phyloP scores from a whole-genome alignment of 2,797 vertebrate genomes.

The Staurois parvus region DNA sequence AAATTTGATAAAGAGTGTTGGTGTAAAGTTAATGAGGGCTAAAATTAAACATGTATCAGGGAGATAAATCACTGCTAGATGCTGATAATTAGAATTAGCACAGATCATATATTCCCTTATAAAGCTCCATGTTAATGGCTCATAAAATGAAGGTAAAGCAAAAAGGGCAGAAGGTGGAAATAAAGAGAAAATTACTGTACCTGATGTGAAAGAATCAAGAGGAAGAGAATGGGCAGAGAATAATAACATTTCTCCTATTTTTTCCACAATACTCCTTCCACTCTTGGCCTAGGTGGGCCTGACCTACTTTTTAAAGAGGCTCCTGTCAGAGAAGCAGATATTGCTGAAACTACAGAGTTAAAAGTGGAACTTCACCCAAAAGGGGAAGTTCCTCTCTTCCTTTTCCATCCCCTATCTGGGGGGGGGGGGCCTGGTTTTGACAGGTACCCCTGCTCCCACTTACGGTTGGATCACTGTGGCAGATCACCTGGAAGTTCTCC shows the following conservation, averaged over 20 bases:
- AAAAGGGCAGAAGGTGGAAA: conserved; percentile 18
- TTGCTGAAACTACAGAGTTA: too few relatives aligned
- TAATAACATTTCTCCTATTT: not conserved
- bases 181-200: conserved; percentile 13
- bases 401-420: too few relatives aligned
- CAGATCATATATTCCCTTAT: conserved; percentile 56
- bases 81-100: conserved; percentile 45
- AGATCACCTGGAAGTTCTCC: too few relatives aligned
- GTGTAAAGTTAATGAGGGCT: conserved; percentile 58
- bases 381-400: too few relatives aligned
- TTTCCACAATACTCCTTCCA: not conserved
- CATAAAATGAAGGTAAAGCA: conserved; percentile 47
- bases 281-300: not conserved
- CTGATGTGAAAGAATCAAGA: conserved; percentile 6
- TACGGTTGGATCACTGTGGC: too few relatives aligned
- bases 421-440: too few relatives aligned
- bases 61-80: conserved; percentile 48
- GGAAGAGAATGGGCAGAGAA: not conserved
- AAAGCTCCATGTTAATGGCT: conserved; percentile 46
- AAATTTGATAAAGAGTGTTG: conserved; percentile 58
- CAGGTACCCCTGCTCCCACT: too few relatives aligned
- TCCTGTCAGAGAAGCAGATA: too few relatives aligned
- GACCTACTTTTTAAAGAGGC: not conserved
- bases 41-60: conserved; percentile 57
- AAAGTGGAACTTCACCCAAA: too few relatives aligned